A percentile compares a stretch with the other conserved stretches of the same genome.
phyloP scores from a whole-genome alignment of 1,140 invertebrate genomes.

The Chlorops oryzae region DNA sequence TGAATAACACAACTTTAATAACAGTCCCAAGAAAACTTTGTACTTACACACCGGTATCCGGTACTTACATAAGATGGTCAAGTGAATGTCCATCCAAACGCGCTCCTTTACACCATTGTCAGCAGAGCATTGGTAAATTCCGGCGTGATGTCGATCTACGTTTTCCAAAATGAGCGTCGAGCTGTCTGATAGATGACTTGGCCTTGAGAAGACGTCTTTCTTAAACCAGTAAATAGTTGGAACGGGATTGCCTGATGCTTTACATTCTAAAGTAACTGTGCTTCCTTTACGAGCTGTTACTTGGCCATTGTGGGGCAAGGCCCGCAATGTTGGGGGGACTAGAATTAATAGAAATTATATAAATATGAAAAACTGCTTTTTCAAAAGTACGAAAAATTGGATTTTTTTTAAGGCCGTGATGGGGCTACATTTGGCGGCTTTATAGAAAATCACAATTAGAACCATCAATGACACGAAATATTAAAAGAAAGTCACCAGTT shows the following conservation, averaged over 20 bases:
- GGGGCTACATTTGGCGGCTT: too few species aligned
- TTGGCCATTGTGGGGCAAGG: constrained; percentile 50
- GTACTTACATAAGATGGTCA: constrained; percentile 56
- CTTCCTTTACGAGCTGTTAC: constrained; percentile 54
- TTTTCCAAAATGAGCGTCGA: constrained; percentile 53
- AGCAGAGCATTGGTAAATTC: constrained; percentile 59
- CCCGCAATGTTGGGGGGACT: constrained; percentile 50
- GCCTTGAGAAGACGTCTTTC: constrained; percentile 43
- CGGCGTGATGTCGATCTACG: constrained; percentile 58
- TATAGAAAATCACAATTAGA: too few species aligned
- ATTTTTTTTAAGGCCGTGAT: too few species aligned
- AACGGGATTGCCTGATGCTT: constrained; percentile 53
- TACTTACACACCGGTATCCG: too few species aligned
- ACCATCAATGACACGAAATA: too few species aligned
- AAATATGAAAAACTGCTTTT: too few species aligned
- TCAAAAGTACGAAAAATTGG: too few species aligned
- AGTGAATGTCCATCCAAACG: constrained; percentile 53
- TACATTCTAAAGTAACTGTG: constrained; percentile 54
- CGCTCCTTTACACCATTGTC: constrained; percentile 61
- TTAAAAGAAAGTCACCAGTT: too few species aligned
- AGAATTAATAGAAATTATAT: constrained; percentile 19
- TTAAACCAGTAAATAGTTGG: constrained; percentile 46
- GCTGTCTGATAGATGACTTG: constrained; percentile 49
- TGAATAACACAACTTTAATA: too few species aligned
- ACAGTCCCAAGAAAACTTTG: too few species aligned